Evolutionary conservation across 2,113 vertebrate species (phyloP).

Genomic region (Coturnix japonica): DNA sequence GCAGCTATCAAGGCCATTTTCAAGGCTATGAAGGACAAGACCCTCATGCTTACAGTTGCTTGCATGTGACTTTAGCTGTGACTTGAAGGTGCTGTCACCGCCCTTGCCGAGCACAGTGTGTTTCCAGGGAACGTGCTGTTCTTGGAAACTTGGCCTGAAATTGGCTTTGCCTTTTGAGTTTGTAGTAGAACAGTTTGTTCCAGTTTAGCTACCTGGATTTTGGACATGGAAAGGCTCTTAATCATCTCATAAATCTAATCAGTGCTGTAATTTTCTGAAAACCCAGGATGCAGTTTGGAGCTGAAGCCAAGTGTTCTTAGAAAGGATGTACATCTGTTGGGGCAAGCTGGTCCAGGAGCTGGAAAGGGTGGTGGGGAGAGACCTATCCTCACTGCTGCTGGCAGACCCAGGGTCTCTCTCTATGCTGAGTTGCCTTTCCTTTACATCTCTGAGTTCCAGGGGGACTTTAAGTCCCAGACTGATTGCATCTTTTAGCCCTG

Average conservation of each 20-base stretch:
- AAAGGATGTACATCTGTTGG: not conserved
- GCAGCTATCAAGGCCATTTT: accelerated
- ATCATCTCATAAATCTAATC: conserved; percentile 24
- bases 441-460: not conserved
- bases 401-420: not conserved
- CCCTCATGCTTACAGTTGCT: not conserved
- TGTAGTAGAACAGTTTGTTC: conserved; percentile 32
- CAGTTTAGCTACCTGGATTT: not conserved
- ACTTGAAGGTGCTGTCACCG: not conserved
- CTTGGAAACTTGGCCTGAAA: conserved; percentile 9
- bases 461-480: not conserved
- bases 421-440: not conserved
- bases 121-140: not conserved
- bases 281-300: not conserved
- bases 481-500: not conserved
- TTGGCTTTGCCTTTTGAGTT: not conserved
- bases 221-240: conserved; percentile 24
- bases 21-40: not conserved
- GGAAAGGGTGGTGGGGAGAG: not conserved
- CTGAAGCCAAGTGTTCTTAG: conserved; percentile 14
- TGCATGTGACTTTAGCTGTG: not conserved
- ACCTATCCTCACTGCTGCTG: not conserved
- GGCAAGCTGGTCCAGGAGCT: not conserved
- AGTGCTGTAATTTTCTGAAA: conserved; percentile 33
- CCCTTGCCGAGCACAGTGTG: not conserved